Base-by-base conservation (phyloP, 2,797 vertebrate genomes). In the Crypturellus tataupa region DNA sequence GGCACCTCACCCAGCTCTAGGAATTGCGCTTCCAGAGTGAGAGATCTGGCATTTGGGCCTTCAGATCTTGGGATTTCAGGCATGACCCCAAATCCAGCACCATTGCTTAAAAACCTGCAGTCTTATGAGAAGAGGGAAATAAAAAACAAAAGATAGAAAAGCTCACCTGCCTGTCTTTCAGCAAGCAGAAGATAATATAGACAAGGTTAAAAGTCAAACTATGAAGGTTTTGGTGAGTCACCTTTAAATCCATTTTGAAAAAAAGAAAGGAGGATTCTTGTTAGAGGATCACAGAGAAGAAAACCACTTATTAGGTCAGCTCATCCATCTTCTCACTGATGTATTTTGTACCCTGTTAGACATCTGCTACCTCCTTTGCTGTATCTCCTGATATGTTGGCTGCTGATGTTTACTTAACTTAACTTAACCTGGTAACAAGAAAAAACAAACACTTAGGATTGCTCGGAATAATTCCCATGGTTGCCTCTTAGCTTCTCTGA, bases 381-480 rank as follows among this genome's bases (percentile, higher is more conserved):
- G 2, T 44, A 19, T 62, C 29, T 72, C 65, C 40, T 71, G 17
- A 11, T 33, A 14, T 71, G n/a, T 53, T 35, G 67, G 47, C 58
- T 78, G 77, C 77, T 75, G 69, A 9, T 0, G 1, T 33, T 7
- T 33, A 14, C 44, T 81, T n/a, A n/a, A n/a, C n/a, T n/a, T n/a
- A 19, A 35, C n/a, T 33, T 85, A 31, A 89, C 85, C 44, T 23
- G 44, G 31, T 76, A 78, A 18, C 21, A 63, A 80, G 44, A 17
- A 68, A 91, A 87, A 71, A 31, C 71, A 80, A 71, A 17, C 58
- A 37, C 71, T 65, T 69, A 0, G 9, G 8, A 89, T 90, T 73
- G 81, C 86, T 25, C 76, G 77, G 85, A 90, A 89, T 91, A 72
- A 94, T 95, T 94, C 85, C 56, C 1, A 0, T 87, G 31, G 64